Base-by-base conservation (phyloP, 2,797 vertebrate genomes). In the Botia kubotai region DNA sequence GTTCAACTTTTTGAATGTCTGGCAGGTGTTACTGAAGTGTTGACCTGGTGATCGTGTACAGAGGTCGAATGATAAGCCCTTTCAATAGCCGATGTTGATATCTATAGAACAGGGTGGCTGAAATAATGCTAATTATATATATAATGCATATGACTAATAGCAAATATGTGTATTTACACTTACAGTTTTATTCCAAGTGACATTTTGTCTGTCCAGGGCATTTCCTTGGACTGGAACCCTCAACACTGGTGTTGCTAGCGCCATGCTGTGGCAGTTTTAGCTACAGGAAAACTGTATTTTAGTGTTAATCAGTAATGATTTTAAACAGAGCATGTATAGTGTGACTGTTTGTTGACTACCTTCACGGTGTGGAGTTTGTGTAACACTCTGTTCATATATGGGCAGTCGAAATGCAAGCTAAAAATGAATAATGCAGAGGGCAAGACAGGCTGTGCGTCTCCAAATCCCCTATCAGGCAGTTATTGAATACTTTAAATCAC, bases 401-500 rank as follows among this genome's bases (percentile, higher is more conserved):
- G 48, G 46, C 29, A 39, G 36, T 29, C 0, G 71, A 80, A 74
- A 80, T 58, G 48, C 50, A 60, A 74, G 63, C 50, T 55, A 75
- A 83, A 73, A 19, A 62, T 85, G 0, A 81, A 67, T 85, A 75
- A 70, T 85, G 70, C 62, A 78, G 4, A 66, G 29, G 75, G 58
- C 26, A 71, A 66, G 65, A 79, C 43, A 48, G 21, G 8, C 55
- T 69, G 55, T 72, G 39, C n/a, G 16, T 76, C 29, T 71, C 62
- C 13, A 79, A 82, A 77, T 75, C n/a, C 16, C 8, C 69, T 3
- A 39, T 48, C 63, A 70, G 70, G 48, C 55, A 77, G 77, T 80
- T 80, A 77, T 72, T 60, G 77, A 82, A 82, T 58, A 60, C 83
- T 58, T 84, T 72, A 80, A 81, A 83, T 84, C 82, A 77, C 72